These are phyloP conservation scores for Toxonevra muliebris DNA, from an alignment of 2,888 invertebrate species.

Conservation along the genomic window DNA sequence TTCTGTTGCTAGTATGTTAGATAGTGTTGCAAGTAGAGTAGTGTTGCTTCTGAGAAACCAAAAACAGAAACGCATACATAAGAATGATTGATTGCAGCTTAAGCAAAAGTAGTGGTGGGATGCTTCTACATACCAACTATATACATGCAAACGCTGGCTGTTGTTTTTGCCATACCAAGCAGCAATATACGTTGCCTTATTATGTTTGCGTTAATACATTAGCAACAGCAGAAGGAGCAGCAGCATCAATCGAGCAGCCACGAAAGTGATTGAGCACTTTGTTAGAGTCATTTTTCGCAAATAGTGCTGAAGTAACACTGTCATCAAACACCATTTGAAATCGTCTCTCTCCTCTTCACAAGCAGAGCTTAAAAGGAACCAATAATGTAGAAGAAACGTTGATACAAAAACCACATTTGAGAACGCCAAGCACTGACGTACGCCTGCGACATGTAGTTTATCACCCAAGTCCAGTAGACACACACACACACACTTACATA, in stretches of 20 bases:
- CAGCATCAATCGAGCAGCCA: not conserved
- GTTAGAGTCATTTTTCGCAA: conserved; percentile 7
- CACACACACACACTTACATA: not conserved
- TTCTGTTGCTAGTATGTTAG: not conserved
- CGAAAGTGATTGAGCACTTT: conserved; percentile 6
- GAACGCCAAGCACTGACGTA: not conserved
- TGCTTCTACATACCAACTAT: not conserved
- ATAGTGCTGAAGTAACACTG: conserved; percentile 15
- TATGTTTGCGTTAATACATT: conserved; percentile 12
- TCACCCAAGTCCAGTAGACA: conserved; percentile 12
- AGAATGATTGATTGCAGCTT: conserved; percentile 9
- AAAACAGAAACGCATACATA: not conserved
- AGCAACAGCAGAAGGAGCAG: not conserved
- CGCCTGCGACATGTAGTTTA: conserved; percentile 14
- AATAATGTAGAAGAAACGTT: no score
- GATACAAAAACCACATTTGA: no score
- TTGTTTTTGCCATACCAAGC: conserved; percentile 17
- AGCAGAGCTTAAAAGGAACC: no score
- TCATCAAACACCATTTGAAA: conserved; percentile 18
- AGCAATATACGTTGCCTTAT: conserved; percentile 7
- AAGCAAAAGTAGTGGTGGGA: not conserved
- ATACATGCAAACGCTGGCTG: no score
- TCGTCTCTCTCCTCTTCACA: not conserved
- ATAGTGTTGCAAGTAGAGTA: not conserved
- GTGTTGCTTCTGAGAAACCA: not conserved